Evolutionary conservation across 2,113 vertebrate species (phyloP).

Genomic region (Malaclemys terrapin): DNA sequence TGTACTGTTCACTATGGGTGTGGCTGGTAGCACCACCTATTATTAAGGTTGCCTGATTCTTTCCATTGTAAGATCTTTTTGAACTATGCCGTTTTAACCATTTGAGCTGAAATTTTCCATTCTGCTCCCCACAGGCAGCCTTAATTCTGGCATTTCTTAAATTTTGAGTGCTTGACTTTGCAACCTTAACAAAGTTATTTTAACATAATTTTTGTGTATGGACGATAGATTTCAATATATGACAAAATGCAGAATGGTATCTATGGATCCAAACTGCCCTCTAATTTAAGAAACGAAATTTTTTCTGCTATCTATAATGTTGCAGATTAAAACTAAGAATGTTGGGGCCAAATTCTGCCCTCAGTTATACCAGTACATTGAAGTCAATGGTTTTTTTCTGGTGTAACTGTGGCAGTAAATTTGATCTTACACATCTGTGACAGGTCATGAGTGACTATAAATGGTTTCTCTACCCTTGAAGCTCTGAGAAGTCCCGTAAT

Average conservation of each 20-base stretch:
- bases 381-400: neutral
- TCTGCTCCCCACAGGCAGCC: neutral
- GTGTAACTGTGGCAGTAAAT: neutral
- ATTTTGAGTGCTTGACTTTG: neutral
- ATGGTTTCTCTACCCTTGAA: fast-evolving
- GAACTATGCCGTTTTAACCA: neutral
- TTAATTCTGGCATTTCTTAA: too few relatives aligned
- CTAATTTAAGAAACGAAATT: neutral
- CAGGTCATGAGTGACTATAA: too few relatives aligned
- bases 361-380: neutral
- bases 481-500: neutral
- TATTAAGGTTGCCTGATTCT: neutral
- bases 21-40: neutral
- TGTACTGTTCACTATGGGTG: neutral
- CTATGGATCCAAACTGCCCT: neutral
- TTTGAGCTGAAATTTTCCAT: neutral
- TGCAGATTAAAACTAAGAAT: neutral
- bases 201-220: neutral
- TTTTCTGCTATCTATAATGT: neutral
- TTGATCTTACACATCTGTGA: neutral
- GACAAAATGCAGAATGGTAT: neutral
- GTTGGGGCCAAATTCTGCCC: neutral
- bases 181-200: neutral
- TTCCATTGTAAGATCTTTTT: neutral
- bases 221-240: too few relatives aligned